Conservation (phyloP, 2,113 vertebrate species). For the Pteronura brasiliensis region DNA sequence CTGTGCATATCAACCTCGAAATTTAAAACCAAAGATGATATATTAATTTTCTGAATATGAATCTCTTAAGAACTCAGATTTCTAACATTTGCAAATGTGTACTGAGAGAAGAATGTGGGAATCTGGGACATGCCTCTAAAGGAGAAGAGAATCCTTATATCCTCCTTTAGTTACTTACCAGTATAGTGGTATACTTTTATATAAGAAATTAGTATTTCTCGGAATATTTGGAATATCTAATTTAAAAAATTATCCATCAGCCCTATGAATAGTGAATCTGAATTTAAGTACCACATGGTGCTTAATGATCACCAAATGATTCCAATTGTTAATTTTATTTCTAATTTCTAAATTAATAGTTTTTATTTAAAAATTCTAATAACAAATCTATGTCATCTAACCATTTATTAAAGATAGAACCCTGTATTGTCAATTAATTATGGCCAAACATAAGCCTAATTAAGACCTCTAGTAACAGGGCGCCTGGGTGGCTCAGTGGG, state of each 20-base stretch:
- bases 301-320: background rate
- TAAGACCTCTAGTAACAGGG: background rate
- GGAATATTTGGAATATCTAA: background rate
- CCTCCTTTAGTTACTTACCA: background rate
- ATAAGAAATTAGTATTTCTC: background rate
- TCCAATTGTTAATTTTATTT: constrained; percentile 43
- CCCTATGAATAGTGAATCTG: background rate
- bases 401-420: constrained; percentile 3
- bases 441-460: background rate
- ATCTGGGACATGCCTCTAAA: background rate
- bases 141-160: background rate
- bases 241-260: constrained; percentile 12
- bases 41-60: constrained; percentile 12
- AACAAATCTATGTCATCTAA: background rate
- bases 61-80: background rate
- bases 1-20: background rate
- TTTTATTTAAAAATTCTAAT: background rate
- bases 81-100: background rate
- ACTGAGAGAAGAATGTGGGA: background rate
- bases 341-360: background rate
- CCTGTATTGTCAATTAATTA: background rate
- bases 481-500: no score
- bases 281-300: background rate
- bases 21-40: constrained; percentile 33
- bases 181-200: background rate